phyloP scores from a whole-genome alignment of 2,888 invertebrate species.

The Cephus rjabovi region DNA sequence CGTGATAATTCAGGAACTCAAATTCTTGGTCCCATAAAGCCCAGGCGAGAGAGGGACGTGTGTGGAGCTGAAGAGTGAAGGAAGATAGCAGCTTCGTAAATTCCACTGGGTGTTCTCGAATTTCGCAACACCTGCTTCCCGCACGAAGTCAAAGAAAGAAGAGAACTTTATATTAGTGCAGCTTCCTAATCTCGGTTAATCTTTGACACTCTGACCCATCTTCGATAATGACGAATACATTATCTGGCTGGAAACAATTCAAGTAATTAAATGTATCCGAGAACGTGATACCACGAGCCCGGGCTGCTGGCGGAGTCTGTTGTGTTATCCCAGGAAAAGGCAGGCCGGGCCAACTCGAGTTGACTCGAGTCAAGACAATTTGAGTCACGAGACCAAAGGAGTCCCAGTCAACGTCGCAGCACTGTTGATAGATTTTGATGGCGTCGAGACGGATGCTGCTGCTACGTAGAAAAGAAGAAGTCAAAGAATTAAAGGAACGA shows the following conservation, averaged over 20 bases:
- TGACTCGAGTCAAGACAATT: background rate
- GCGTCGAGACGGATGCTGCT: background rate
- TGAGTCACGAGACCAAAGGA: background rate
- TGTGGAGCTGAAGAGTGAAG: background rate
- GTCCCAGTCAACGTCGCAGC: background rate
- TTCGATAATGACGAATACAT: background rate
- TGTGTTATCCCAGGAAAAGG: background rate
- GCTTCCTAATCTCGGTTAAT: background rate
- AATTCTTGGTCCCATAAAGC: background rate
- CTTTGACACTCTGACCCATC: background rate
- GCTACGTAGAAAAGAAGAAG: background rate
- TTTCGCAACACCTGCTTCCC: background rate
- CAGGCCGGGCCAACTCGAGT: background rate
- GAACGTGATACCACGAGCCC: background rate
- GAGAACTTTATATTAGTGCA: background rate
- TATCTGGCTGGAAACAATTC: background rate
- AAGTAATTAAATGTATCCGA: background rate
- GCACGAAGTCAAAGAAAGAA: background rate
- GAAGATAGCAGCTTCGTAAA: background rate
- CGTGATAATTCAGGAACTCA: background rate
- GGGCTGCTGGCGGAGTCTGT: background rate
- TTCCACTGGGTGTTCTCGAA: background rate
- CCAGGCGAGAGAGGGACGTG: background rate
- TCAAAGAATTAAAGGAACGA: background rate
- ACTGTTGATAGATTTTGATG: background rate